Evolutionary conservation across 1,140 invertebrate genomes (phyloP).

Genomic region (Agrilus planipennis): DNA sequence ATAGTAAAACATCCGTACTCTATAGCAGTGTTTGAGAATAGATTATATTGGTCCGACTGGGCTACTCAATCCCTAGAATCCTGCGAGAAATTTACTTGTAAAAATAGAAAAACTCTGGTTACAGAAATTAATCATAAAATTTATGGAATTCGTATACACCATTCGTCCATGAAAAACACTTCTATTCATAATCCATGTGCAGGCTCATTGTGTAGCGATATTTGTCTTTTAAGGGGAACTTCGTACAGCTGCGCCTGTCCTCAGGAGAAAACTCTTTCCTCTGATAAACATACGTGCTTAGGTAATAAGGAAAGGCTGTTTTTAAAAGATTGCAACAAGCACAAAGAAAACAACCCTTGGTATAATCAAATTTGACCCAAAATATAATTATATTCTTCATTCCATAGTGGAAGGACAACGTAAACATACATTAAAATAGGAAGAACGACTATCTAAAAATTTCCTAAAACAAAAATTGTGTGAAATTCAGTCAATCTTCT

Average conservation of each 20-base stretch:
- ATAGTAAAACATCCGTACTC: constrained; percentile 65
- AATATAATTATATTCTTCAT: too few relatives aligned
- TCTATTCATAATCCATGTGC: constrained; percentile 56
- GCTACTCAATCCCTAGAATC: constrained; percentile 47
- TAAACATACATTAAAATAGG: too few relatives aligned
- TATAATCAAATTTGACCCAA: too few relatives aligned
- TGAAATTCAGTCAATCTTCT: too few relatives aligned
- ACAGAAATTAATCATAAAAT: constrained; percentile 38
- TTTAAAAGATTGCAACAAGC: too few relatives aligned
- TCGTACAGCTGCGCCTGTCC: constrained; percentile 67
- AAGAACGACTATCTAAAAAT: too few relatives aligned
- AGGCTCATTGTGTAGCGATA: constrained; percentile 54
- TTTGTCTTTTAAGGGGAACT: constrained; percentile 62
- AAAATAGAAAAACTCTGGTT: constrained; percentile 42
- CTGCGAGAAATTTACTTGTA: constrained; percentile 56
- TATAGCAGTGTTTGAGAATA: constrained; percentile 76
- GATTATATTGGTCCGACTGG: constrained; percentile 80
- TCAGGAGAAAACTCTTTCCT: constrained; percentile 46
- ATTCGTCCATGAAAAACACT: constrained; percentile 42
- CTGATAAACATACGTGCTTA: constrained; percentile 41
- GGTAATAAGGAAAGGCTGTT: too few relatives aligned
- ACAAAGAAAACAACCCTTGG: too few relatives aligned
- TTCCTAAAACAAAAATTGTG: too few relatives aligned
- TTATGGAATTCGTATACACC: constrained; percentile 55
- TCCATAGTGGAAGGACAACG: too few relatives aligned